These are phyloP conservation scores for Pseudoatta argentina DNA, from an alignment of 1,140 invertebrate genomes.

Conservation along the genomic window DNA sequence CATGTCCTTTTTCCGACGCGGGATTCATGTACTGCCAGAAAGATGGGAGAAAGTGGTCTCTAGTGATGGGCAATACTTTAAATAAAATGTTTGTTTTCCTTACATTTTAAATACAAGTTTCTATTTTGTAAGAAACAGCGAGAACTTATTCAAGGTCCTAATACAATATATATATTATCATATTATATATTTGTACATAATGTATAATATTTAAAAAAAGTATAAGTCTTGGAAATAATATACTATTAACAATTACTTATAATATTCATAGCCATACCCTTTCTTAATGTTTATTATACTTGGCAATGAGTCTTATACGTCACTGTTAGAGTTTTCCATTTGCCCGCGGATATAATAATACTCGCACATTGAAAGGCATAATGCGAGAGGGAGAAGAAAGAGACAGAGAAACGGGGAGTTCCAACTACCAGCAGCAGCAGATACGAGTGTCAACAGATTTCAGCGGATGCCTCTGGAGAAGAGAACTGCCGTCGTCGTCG, in stretches of 20 bases:
- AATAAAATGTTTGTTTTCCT: too few species aligned
- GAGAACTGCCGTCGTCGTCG: slow-evolving; percentile 14
- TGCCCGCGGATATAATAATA: neutral
- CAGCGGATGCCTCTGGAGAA: slow-evolving; percentile 3
- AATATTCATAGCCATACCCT: neutral
- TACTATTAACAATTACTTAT: neutral
- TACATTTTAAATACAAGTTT: too few species aligned
- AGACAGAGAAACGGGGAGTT: neutral
- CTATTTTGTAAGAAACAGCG: too few species aligned
- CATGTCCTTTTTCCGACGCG: too few species aligned
- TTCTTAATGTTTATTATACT: neutral
- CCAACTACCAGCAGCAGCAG: slow-evolving; percentile 28
- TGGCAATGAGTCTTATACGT: neutral
- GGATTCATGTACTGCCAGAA: too few species aligned
- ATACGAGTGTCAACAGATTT: slow-evolving; percentile 35
- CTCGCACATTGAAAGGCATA: slow-evolving; percentile 3
- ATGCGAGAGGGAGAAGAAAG: neutral
- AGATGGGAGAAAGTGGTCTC: too few species aligned
- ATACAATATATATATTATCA: neutral
- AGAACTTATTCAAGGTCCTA: too few species aligned
- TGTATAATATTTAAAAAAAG: neutral
- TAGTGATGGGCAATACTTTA: too few species aligned
- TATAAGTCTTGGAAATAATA: neutral
- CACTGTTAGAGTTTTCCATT: slow-evolving; percentile 6
- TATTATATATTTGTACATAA: too few species aligned